These are phyloP conservation scores for Rhabdomys pumilio DNA, from an alignment of 2,797 vertebrate genomes.

Conservation along the genomic window DNA sequence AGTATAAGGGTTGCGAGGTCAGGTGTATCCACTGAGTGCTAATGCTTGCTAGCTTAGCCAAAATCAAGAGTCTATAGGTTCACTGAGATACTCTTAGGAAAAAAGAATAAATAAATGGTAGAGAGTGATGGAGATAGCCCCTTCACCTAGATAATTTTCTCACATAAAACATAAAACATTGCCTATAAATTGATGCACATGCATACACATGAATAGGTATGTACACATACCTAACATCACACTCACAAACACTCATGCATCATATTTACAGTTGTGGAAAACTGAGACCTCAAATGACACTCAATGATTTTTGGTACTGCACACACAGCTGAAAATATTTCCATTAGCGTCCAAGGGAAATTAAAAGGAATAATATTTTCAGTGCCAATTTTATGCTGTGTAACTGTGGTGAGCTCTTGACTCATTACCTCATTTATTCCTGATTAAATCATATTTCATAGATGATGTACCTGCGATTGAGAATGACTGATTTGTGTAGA, in stretches of 20 bases:
- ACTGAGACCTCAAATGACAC: background rate
- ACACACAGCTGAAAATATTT: background rate
- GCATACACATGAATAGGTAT: background rate
- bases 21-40: background rate
- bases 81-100: background rate
- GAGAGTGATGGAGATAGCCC: background rate
- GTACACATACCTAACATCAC: no score
- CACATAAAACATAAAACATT: background rate
- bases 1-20: no score
- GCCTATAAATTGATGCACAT: background rate
- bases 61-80: background rate
- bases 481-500: background rate
- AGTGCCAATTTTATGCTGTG: background rate
- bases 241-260: background rate
- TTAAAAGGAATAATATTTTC: slow-evolving; percentile 27
- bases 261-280: background rate
- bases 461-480: background rate
- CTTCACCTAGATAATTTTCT: background rate
- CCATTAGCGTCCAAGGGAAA: background rate
- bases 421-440: slow-evolving; percentile 51
- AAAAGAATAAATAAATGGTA: background rate
- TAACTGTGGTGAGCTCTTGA: background rate
- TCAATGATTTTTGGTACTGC: background rate
- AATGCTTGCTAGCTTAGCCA: no score
- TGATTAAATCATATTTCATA: slow-evolving; percentile 43